Evolutionary conservation across 2,113 vertebrate species (phyloP), one percentile per base, ranked within the genome.

Genomic region (Choloepus hoffmanni): DNA sequence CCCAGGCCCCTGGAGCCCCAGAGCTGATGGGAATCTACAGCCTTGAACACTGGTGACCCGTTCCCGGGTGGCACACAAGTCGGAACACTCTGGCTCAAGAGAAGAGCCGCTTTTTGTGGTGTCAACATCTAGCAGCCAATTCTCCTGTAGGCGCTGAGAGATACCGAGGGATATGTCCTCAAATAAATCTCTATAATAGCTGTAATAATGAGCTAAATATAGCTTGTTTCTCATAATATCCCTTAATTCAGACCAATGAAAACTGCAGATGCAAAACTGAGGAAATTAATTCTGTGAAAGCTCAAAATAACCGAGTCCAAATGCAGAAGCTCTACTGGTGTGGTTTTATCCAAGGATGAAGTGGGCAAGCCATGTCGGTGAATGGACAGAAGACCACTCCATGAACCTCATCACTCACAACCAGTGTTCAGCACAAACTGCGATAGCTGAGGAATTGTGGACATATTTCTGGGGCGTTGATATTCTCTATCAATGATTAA

Each of bases 1-100:
- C 19, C 13, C 23, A 0, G 0, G 1, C 2, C 28, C 11, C 26
- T 72, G 21, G 15, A 7, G 36, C 23, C 45, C 15, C 26, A 14
- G 30, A 67, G 28, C 6, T 15, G 72, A 30, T 24, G 53, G 67
- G 28, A 43, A 3, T 50, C 40, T n/a, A 11, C 16, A 73, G n/a
- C 45, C 77, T 36, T n/a, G 62, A 78, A 30, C 43, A 70, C 60
- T 5, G 7, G n/a, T 16, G 78, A 30, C 48, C 40, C 36, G 23
- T n/a, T 73, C 50, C 48, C 62, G 18, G 15, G 70, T 53, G 43
- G 63, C 14, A 68, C 9, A 26, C 1, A 23, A 19, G 21, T 16
- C 50, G 45, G 28, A 50, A 76, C 30, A 45, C 26, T 30, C 73
- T 30, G 40, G 26, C 48, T 33, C 1, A 0, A 28, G 26, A 3